Percentiles rank a stretch among this genome's conserved stretches.
Evolutionary conservation across 2,888 invertebrate species (phyloP).

Genomic region (Drosophila setosimentum): DNA sequence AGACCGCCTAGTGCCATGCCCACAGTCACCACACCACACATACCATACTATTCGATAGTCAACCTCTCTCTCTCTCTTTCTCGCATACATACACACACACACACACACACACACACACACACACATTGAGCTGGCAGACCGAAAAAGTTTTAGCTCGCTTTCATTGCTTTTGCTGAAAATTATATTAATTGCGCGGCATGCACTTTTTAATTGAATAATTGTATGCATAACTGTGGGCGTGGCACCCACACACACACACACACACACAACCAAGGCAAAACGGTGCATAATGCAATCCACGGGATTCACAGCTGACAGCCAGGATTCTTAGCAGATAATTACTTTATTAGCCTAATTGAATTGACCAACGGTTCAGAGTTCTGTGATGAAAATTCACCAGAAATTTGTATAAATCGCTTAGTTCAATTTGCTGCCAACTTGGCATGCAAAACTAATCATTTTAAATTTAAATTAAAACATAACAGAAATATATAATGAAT

Average conservation of each 20-base stretch:
- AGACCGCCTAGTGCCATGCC: slow-evolving; percentile 65
- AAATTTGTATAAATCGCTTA: background rate
- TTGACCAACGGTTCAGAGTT: background rate
- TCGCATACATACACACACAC: slow-evolving; percentile 2
- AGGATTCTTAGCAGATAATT: slow-evolving; percentile 1
- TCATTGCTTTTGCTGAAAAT: slow-evolving; percentile 55
- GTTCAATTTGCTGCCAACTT: background rate
- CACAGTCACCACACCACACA: slow-evolving; percentile 4
- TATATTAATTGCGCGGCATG: slow-evolving; percentile 68
- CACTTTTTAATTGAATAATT: slow-evolving; percentile 78
- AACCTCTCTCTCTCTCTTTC: slow-evolving; percentile 8
- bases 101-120: slow-evolving; percentile 2
- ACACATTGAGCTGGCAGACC: slow-evolving; percentile 33
- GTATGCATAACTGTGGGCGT: slow-evolving; percentile 58
- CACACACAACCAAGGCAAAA: background rate
- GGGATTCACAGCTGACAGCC: slow-evolving; percentile 1
- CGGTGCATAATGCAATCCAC: background rate
- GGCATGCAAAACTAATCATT: background rate
- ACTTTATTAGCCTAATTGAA: slow-evolving; percentile 4
- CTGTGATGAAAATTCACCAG: background rate
- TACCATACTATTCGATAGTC: slow-evolving; percentile 4
- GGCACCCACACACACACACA: slow-evolving; percentile 14
- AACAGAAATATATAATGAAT: background rate
- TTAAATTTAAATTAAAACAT: background rate
- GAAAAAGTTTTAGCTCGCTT: slow-evolving; percentile 50